phyloP scores from a whole-genome alignment of 2,888 invertebrate species.

The Athalia circularis region DNA sequence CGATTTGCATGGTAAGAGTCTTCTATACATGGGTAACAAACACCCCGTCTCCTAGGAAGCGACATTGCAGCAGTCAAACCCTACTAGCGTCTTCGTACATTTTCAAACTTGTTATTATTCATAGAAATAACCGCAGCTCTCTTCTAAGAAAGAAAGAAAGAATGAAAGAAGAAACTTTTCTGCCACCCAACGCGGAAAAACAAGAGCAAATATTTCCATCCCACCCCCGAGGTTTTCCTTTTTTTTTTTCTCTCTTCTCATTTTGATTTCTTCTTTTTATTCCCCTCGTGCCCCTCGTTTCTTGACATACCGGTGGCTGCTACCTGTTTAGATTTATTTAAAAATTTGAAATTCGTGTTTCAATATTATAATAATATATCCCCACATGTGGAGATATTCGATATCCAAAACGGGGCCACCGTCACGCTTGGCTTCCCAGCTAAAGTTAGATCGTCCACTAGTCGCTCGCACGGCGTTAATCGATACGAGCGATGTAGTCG shows the following conservation, averaged over 20 bases:
- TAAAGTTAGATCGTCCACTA: constrained; percentile 19
- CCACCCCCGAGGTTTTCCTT: background rate
- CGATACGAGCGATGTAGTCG: background rate
- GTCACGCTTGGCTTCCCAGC: background rate
- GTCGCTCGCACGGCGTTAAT: background rate
- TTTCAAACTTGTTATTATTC: constrained; percentile 28
- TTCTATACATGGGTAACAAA: constrained; percentile 13
- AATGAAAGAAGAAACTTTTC: constrained; percentile 27
- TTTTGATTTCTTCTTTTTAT: background rate
- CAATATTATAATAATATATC: background rate
- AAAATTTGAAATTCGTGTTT: background rate
- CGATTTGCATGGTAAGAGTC: constrained; percentile 30
- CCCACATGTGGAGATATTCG: background rate
- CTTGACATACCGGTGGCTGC: background rate
- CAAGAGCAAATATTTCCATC: constrained; percentile 10
- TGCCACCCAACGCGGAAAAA: background rate
- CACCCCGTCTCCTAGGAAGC: constrained; percentile 5
- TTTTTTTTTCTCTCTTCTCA: background rate
- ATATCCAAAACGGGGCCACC: background rate
- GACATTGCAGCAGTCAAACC: background rate
- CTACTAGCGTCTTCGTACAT: background rate
- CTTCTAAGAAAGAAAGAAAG: constrained; percentile 10
- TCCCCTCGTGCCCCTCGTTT: background rate
- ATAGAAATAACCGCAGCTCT: constrained; percentile 15
- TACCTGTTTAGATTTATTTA: background rate